Base-by-base conservation (phyloP, 2,888 invertebrate species). In the Xylophagus ater region DNA sequence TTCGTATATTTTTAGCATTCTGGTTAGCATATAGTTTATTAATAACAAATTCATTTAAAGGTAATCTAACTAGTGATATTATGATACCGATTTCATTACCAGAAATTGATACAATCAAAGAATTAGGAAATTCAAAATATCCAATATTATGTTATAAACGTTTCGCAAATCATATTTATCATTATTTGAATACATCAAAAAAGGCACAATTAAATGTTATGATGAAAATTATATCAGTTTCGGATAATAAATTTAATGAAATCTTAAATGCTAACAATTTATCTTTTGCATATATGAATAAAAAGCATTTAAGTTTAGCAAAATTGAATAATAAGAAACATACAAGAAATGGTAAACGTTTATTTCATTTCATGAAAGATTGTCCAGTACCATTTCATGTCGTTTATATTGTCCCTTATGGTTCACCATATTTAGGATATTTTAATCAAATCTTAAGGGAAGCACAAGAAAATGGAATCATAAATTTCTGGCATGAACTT, bases 311-410 rank as follows among this genome's bases (percentile, higher is more conserved):
- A 12, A 55, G 51, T 4, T 36, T 43, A 4, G 57, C 56, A 32
- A 51, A 53, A 17, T 53, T 54, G 9, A 52, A 53, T 29, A 50
- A 53, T 0, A 51, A 55, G 3, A 45, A 44, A 2, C 57, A 63
- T 21, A 49, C 52, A 23, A 18, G 49, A 10, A 49, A 61, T 20
- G 71, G 71, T 0, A 63, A 66, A 25, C 67, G 69, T 0, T 25
- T 71, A 1, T 74, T 62, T 44, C 70, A 72, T 47, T 57, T 65
- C 1, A 66, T 71, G 51, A 47, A 51, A 7, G 66, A 69, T 19
- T 73, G 74, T 47, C 70, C 74, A 10, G 62, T 74, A 1, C 73
- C 73, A 0, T 72, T 71, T 51, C 66, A 66, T 13, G 66, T 71
- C 1, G 73, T 72, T 0, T 74, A 71, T 42, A 70, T 71, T 1